Percentiles rank a stretch among this genome's conserved stretches.
phyloP scores from a whole-genome alignment of 37 sponge, comb jelly and placozoan species.

The Lycopodina hypogea region DNA sequence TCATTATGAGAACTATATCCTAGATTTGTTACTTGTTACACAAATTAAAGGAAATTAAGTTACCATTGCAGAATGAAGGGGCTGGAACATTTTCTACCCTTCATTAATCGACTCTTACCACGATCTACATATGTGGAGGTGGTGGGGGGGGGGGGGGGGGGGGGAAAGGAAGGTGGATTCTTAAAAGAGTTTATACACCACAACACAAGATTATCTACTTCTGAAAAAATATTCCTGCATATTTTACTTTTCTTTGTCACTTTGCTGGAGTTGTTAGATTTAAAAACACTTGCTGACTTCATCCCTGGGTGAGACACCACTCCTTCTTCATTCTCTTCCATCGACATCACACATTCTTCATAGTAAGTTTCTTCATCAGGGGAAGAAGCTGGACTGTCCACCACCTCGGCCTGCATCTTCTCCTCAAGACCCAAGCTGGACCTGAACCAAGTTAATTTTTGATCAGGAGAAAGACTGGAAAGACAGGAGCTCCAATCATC shows the following conservation, averaged over 20 bases:
- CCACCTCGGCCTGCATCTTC: not conserved
- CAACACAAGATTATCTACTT: too few relatives aligned
- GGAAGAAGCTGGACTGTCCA: slow-evolving; percentile 11
- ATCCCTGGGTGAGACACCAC: not conserved
- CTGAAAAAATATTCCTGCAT: too few relatives aligned
- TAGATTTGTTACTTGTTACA: too few relatives aligned
- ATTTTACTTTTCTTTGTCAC: slow-evolving; percentile 35
- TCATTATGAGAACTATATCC: too few relatives aligned
- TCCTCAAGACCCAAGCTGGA: not conserved
- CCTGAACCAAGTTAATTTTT: not conserved
- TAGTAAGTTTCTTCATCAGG: slow-evolving; percentile 30
- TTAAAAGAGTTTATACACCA: too few relatives aligned
- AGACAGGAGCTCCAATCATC: too few relatives aligned
- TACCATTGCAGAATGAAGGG: slow-evolving; percentile 56
- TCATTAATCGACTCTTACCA: slow-evolving; percentile 25
- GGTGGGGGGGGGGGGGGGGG: too few relatives aligned
- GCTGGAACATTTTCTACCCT: slow-evolving; percentile 37
- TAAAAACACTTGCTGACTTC: not conserved
- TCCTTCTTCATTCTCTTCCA: not conserved
- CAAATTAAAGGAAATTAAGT: not conserved
- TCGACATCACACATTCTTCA: slow-evolving; percentile 33
- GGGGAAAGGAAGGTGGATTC: too few relatives aligned
- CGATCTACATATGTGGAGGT: too few relatives aligned
- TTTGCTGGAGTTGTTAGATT: slow-evolving; percentile 1
- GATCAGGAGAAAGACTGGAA: not conserved